Evolutionary conservation across 1,140 invertebrate species (phyloP), one percentile per base, ranked within the genome.

Genomic region (Eubasilissa regina): DNA sequence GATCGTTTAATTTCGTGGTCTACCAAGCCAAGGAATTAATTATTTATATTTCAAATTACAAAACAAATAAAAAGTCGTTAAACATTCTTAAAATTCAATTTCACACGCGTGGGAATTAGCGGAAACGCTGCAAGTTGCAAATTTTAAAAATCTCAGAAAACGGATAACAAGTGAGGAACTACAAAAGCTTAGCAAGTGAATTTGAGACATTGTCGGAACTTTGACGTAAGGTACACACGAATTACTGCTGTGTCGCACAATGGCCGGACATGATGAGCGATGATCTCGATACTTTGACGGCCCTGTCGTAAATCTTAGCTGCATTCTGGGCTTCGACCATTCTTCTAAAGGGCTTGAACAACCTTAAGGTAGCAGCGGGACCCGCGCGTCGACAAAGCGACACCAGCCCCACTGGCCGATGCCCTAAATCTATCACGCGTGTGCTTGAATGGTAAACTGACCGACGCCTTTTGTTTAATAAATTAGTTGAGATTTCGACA

Each of bases 241-340:
- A 66, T 51, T 19, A 48, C 15, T 51, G 19, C 75, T 77, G 75
- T 13, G 75, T 10, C 17, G 17, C 9, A 77, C 60, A 79, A 79
- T 62, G 56, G 21, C 21, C 4, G 21, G 48, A 74, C 68, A 79
- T 79, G 66, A 79, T 79, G 77, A 79, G 77, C 77, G 62, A 79
- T 79, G 68, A 79, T 79, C 64, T 51, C 68, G 51, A 45, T 44
- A 47, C 77, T 77, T 77, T 77, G 75, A 77, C 75, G 75, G 56
- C 21, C 77, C 47, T n/a, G 19, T 76, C 77, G 25, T 79, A 79
- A 79, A 79, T 79, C 77, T 79, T 60, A 60, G 35, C 53, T 12
- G 25, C 25, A 35, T 35, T 35, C 25, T 35, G 6, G 25, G 25
- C 64, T 21, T 64, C 25, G 44, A 0, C 15, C 19, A 9, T 47